Evolutionary conservation across 2,888 invertebrate genomes (phyloP).

Genomic region (Rhagonycha lutea): DNA sequence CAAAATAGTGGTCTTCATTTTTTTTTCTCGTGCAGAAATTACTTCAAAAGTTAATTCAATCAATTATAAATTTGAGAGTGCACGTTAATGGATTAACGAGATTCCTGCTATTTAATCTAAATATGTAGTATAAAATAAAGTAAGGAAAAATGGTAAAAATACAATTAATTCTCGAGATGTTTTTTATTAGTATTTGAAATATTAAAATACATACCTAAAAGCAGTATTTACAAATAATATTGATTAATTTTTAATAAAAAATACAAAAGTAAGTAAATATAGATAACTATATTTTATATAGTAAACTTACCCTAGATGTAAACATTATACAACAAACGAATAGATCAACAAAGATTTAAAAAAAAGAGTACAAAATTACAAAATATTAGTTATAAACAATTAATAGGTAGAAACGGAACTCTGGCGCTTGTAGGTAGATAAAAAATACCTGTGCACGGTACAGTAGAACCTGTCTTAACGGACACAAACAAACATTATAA

Average conservation of each 20-base stretch:
- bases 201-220: slow-evolving; percentile 32
- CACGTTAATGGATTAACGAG: too few species aligned
- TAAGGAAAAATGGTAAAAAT: neutral
- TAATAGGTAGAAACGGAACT: neutral
- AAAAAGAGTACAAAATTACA: neutral
- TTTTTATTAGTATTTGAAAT: slow-evolving; percentile 55
- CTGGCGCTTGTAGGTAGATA: too few species aligned
- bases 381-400: neutral
- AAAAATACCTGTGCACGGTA: too few species aligned
- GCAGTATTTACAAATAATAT: slow-evolving; percentile 6
- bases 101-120: too few species aligned
- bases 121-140: too few species aligned
- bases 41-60: too few species aligned
- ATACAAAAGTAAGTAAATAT: slow-evolving; percentile 9
- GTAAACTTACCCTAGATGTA: neutral
- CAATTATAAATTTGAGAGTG: too few species aligned
- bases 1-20: too few species aligned
- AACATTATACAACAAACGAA: neutral
- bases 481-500: slow-evolving; percentile 48
- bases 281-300: slow-evolving; percentile 3
- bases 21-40: too few species aligned
- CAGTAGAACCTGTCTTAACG: too few species aligned
- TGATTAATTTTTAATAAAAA: slow-evolving; percentile 18
- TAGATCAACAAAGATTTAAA: neutral
- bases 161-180: slow-evolving; percentile 36